Base-by-base conservation (phyloP, 1,140 invertebrate species). In the Sogatella furcifera region DNA sequence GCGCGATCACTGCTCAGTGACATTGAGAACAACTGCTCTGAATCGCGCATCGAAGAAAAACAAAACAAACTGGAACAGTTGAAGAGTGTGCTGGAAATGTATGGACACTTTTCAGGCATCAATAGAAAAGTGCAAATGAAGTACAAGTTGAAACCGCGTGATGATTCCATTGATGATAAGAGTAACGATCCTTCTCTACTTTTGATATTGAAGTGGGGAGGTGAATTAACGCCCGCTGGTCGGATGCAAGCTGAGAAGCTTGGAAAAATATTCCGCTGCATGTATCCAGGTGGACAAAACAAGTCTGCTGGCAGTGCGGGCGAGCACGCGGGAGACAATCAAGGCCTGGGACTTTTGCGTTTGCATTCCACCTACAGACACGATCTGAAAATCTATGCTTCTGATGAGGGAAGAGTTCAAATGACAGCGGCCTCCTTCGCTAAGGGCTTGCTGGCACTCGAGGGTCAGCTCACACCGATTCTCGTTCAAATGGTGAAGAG, bases 401-500 rank as follows among this genome's bases (percentile, higher is more conserved):
- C 94, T 6, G 97, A 99, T 73, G 97, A 99, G 75, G 97, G 97
- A 1, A 78, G 97, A 56, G 97, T 98, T 1, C 97, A 99, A 76
- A 99, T 98, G 95, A 99, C 97, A 0, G 97, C 97, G 0, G 97
- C 97, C 11, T 97, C 97, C 10, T 99, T 99, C 76, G 95, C 97
- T 2, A 99, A 98, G 78, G 96, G 97, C 13, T 75, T 99, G 21
- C 75, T 99, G 0, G 97, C 97, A 0, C 72, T 99, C 38, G 97
- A 99, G 76, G 97, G 97, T 10, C 96, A 99, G 75, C 77, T 99
- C 2, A 97, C 97, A 0, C 97, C 97, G 0, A 99, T 99, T 72
- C 76, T 99, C n/a, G 95, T 98, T 13, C 97, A 99, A 76, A 99
- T 99, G 97, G 97, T 99, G 1, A 99, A 99, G 74, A 96, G 91